Evolutionary conservation across 2,888 invertebrate species (phyloP).

Genomic region (Phalera bucephala): DNA sequence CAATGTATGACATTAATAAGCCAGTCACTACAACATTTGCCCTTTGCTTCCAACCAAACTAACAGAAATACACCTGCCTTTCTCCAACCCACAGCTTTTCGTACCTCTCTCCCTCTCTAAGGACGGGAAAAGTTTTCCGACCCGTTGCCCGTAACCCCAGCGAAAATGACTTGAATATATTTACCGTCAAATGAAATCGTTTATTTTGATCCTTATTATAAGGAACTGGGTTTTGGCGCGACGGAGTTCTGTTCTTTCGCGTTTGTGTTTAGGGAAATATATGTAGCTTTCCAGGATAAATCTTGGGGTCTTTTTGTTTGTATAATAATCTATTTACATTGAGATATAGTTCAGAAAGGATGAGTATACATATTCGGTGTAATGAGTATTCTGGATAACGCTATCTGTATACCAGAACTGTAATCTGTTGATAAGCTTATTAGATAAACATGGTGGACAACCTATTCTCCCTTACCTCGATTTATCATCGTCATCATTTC

Average conservation of each 20-base stretch:
- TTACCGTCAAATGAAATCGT: slow-evolving; percentile 68
- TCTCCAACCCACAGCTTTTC: slow-evolving; percentile 13
- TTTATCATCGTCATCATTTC: too few relatives aligned
- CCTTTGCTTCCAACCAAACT: slow-evolving; percentile 37
- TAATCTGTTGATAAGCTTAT: too few relatives aligned
- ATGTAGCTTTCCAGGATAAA: too few relatives aligned
- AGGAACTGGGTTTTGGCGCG: slow-evolving; percentile 11
- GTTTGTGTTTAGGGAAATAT: slow-evolving; percentile 6
- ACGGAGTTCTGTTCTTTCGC: slow-evolving; percentile 13
- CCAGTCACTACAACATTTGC: slow-evolving; percentile 41
- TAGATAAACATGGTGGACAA: too few relatives aligned
- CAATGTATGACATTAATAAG: slow-evolving; percentile 62
- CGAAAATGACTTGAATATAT: slow-evolving; percentile 64
- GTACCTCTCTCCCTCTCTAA: slow-evolving; percentile 27
- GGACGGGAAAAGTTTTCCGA: slow-evolving; percentile 52
- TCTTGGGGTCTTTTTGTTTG: too few relatives aligned
- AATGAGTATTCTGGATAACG: too few relatives aligned
- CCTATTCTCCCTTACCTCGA: too few relatives aligned
- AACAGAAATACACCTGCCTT: slow-evolving; percentile 28
- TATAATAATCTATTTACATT: too few relatives aligned
- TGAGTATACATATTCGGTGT: too few relatives aligned
- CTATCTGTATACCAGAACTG: too few relatives aligned
- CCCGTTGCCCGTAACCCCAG: slow-evolving; percentile 49
- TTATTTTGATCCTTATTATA: slow-evolving; percentile 59
- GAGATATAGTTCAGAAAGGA: too few relatives aligned